phyloP scores from a whole-genome alignment of 2,797 vertebrate genomes.

The Malurus splendens region DNA sequence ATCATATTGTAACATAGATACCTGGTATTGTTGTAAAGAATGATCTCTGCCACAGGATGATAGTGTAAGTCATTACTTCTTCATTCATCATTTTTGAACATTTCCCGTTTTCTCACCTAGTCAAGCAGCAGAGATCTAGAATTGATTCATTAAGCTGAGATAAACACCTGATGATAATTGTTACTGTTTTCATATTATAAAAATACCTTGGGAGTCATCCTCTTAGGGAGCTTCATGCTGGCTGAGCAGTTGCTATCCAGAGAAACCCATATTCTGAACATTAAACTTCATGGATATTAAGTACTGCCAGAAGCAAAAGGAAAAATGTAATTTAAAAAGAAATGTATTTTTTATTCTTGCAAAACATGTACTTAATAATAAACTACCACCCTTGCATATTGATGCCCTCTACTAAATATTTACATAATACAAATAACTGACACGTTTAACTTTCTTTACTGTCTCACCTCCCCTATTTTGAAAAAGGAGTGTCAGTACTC shows the following conservation, averaged over 20 bases:
- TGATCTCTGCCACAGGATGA: neutral
- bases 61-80: neutral
- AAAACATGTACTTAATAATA: neutral
- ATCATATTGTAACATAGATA: neutral
- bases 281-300: constrained; percentile 29
- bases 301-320: neutral
- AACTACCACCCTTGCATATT: neutral
- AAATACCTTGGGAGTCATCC: neutral
- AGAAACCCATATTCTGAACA: neutral
- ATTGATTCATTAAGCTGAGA: neutral
- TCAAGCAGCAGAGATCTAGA: constrained; percentile 2
- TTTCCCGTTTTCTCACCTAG: neutral
- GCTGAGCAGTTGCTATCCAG: constrained; percentile 4
- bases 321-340: neutral
- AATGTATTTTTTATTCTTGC: neutral
- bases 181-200: neutral
- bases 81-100: neutral
- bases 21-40: neutral
- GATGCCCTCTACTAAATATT: neutral
- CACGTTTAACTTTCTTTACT: neutral
- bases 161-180: constrained; percentile 5
- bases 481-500: neutral
- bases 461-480: neutral
- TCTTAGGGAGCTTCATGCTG: constrained; percentile 2
- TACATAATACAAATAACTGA: neutral